phyloP scores from a whole-genome alignment of 2,797 vertebrate species.

The Danio choprae region DNA sequence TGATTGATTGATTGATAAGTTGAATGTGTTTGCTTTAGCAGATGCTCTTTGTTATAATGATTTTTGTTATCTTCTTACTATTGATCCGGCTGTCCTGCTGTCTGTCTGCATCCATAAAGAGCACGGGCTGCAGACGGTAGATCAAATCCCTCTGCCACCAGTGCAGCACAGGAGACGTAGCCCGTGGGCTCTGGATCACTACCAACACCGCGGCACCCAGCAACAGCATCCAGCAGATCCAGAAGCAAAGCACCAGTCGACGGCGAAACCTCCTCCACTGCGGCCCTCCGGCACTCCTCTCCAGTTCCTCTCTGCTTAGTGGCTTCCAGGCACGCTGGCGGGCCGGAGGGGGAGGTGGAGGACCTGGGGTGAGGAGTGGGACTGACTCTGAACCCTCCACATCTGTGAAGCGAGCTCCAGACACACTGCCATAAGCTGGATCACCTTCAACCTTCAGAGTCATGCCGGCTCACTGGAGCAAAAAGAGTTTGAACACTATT shows the following conservation, averaged over 20 bases:
- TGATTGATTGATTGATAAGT: background rate
- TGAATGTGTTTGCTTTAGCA: background rate
- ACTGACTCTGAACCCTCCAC: slow-evolving; percentile 60
- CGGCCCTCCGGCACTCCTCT: slow-evolving; percentile 62
- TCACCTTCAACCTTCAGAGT: slow-evolving; percentile 70
- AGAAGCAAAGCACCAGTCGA: slow-evolving; percentile 74
- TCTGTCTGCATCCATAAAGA: slow-evolving; percentile 50
- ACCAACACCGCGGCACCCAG: slow-evolving; percentile 68
- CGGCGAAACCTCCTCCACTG: slow-evolving; percentile 74
- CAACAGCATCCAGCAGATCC: slow-evolving; percentile 71
- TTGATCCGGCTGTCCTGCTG: slow-evolving; percentile 57
- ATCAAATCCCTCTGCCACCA: slow-evolving; percentile 83
- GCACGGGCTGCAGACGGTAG: slow-evolving; percentile 68
- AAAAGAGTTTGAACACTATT: background rate
- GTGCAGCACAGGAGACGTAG: slow-evolving; percentile 51
- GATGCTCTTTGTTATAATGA: background rate
- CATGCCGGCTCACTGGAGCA: slow-evolving; percentile 60
- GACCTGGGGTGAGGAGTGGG: slow-evolving; percentile 69
- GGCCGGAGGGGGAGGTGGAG: background rate
- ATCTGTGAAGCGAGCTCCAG: slow-evolving; percentile 2
- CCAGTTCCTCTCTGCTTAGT: slow-evolving; percentile 73
- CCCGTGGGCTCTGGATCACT: slow-evolving; percentile 67
- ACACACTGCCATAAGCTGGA: slow-evolving; percentile 64
- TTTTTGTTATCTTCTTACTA: slow-evolving; percentile 54
- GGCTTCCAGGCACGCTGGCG: slow-evolving; percentile 61